A percentile compares a stretch with the other conserved stretches of the same genome.
Evolutionary conservation across 2,797 vertebrate genomes (phyloP).

Genomic region (Phoeniculus purpureus): DNA sequence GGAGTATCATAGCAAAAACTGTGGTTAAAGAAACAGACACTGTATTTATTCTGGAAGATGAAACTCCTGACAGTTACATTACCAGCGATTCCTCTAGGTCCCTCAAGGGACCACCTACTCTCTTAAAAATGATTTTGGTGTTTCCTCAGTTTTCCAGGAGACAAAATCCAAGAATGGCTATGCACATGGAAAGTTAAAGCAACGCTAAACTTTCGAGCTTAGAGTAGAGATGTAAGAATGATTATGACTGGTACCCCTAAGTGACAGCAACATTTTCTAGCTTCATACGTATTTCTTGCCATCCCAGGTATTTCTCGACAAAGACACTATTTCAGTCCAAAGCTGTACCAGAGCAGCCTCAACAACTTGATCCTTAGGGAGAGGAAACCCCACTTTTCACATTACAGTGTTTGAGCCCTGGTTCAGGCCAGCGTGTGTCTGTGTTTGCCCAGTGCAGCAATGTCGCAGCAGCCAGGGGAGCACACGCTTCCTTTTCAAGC

Average conservation of each 20-base stretch:
- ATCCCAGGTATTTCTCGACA: not conserved
- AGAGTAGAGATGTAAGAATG: not conserved
- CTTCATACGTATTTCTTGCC: not conserved
- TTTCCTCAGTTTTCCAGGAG: not conserved
- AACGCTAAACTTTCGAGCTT: not conserved
- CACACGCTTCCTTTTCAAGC: not conserved
- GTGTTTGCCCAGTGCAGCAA: accelerated
- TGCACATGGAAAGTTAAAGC: not conserved
- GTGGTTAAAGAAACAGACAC: not conserved
- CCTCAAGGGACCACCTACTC: not conserved
- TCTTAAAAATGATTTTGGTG: not conserved
- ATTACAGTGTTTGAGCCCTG: not conserved
- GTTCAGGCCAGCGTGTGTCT: accelerated
- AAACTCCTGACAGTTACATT: conserved; percentile 10
- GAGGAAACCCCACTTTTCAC: not conserved
- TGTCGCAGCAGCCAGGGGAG: accelerated
- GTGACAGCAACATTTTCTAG: not conserved
- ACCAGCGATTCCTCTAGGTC: not conserved
- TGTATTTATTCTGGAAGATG: not conserved
- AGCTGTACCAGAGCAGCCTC: not conserved
- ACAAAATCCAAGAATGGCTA: not conserved
- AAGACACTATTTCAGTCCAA: not conserved
- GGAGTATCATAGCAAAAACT: not conserved
- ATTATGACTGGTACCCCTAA: not conserved
- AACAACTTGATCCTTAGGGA: not conserved